phyloP scores from a whole-genome alignment of 2,888 invertebrate genomes.

The Eristalis tenax region DNA sequence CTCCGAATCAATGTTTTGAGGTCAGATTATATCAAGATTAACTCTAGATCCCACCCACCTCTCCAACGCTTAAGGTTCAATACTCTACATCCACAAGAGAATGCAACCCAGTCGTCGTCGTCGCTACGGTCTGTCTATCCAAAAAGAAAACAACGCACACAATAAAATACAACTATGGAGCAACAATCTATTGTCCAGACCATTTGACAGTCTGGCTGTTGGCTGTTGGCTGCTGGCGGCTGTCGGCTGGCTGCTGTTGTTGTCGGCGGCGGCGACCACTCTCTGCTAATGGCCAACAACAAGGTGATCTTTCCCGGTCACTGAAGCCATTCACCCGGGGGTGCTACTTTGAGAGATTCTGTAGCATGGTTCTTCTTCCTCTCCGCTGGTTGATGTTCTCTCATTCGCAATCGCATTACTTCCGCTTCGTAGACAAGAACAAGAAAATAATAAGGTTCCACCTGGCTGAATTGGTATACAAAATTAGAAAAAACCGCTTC shows the following conservation, averaged over 20 bases:
- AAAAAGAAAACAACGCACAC: neutral
- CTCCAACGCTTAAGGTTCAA: conserved; percentile 36
- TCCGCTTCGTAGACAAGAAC: conserved; percentile 67
- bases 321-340: conserved; percentile 55
- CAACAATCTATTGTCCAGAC: conserved; percentile 39
- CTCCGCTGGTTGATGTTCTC: conserved; percentile 10
- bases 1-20: conserved; percentile 38
- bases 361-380: conserved; percentile 51
- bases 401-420: conserved; percentile 54
- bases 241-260: neutral
- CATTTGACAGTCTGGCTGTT: neutral
- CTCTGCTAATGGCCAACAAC: conserved; percentile 1
- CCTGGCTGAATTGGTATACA: conserved; percentile 65
- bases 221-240: neutral
- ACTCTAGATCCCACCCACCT: conserved; percentile 35
- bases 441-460: conserved; percentile 65
- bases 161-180: neutral
- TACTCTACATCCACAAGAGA: conserved; percentile 34
- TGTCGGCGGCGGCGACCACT: neutral
- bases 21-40: conserved; percentile 53
- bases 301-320: conserved; percentile 56
- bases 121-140: conserved; percentile 58
- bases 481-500: conserved; percentile 62
- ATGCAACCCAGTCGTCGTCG: conserved; percentile 15
- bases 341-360: conserved; percentile 49